A percentile compares a stretch with the other conserved stretches of the same genome.
These are phyloP conservation scores for Oikopleura dioica DNA, from an alignment of 23 tunicate genomes.

Conservation along the genomic window DNA sequence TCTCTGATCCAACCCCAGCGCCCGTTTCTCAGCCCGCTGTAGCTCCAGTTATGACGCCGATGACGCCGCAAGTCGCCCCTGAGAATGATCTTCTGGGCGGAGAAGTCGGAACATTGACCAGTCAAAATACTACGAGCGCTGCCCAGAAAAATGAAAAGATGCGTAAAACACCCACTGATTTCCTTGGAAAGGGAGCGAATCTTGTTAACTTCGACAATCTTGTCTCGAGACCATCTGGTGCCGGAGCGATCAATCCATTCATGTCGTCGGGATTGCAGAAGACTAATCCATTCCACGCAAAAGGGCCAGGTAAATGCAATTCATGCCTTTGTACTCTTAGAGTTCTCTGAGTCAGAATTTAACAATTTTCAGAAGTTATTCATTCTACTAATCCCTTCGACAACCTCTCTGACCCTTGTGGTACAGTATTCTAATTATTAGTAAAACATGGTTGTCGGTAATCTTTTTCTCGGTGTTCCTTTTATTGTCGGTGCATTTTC, in stretches of 20 bases:
- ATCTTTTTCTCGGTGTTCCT: too few relatives aligned
- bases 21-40: neutral
- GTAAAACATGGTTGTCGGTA: too few relatives aligned
- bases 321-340: neutral
- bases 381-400: too few relatives aligned
- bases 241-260: neutral
- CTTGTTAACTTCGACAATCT: neutral
- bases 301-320: neutral
- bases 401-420: too few relatives aligned
- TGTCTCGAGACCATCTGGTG: neutral
- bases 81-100: neutral
- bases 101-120: neutral
- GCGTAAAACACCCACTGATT: neutral
- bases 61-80: neutral
- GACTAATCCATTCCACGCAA: neutral
- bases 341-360: too few relatives aligned
- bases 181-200: neutral
- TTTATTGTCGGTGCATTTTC: neutral
- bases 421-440: too few relatives aligned
- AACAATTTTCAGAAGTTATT: too few relatives aligned
- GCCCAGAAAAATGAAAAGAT: too few relatives aligned
- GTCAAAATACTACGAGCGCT: neutral
- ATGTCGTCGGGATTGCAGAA: neutral
- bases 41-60: neutral
- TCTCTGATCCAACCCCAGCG: neutral